phyloP scores from a whole-genome alignment of 2,113 vertebrate genomes.

The Aspiorhynchus laticeps region DNA sequence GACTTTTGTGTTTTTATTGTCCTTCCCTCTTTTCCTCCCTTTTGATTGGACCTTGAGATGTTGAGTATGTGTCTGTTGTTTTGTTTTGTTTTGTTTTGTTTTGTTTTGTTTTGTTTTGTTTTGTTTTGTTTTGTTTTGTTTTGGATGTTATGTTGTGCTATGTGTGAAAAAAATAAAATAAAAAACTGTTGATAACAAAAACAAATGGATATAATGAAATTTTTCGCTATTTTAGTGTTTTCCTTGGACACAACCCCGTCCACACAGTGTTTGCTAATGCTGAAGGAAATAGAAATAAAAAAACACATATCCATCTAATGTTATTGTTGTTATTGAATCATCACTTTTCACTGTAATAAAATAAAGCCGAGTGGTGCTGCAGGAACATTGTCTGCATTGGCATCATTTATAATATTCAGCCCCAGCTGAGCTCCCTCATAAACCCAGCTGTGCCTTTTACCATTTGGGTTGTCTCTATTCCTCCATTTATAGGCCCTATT shows the following conservation, averaged over 20 bases:
- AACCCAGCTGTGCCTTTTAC: constrained; percentile 15
- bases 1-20: no score
- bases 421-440: neutral
- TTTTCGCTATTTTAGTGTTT: neutral
- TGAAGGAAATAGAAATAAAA: neutral
- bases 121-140: no score
- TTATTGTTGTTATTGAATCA: neutral
- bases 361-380: neutral
- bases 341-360: constrained; percentile 4
- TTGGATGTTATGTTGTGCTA: no score
- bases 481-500: neutral
- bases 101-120: no score
- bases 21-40: no score
- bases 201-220: no score
- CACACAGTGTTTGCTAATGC: neutral
- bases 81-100: no score
- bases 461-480: neutral
- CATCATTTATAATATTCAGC: constrained; percentile 15
- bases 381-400: neutral
- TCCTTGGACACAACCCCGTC: neutral
- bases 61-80: no score
- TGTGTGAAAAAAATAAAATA: no score
- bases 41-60: no score
- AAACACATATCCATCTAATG: neutral
- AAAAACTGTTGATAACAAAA: no score